phyloP scores from a whole-genome alignment of 2,888 invertebrate species.

The Anticlea derivata region DNA sequence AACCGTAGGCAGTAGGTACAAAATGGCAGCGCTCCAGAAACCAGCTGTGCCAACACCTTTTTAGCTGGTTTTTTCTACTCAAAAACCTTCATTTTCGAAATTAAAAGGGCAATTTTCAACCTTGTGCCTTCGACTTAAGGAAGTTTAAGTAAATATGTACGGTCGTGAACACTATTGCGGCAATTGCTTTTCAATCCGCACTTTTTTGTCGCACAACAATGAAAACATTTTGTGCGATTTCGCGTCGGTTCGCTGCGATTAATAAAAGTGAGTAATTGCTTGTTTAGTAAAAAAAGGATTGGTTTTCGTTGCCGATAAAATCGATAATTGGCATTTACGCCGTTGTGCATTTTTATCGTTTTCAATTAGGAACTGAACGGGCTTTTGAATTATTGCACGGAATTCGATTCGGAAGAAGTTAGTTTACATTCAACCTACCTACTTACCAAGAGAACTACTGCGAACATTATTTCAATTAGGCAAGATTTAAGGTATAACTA shows the following conservation, averaged over 20 bases:
- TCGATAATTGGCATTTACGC: conserved; percentile 51
- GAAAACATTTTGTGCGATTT: conserved; percentile 51
- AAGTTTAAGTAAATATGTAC: conserved; percentile 4
- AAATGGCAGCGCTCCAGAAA: conserved; percentile 48
- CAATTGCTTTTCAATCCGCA: conserved; percentile 50
- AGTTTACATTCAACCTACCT: neutral
- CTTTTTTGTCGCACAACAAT: conserved; percentile 52
- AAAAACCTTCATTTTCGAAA: conserved; percentile 54
- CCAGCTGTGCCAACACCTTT: conserved; percentile 65
- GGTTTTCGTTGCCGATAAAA: conserved; percentile 48
- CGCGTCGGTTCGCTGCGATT: conserved; percentile 52
- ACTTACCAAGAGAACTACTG: neutral
- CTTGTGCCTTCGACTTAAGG: conserved; percentile 16
- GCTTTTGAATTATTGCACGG: conserved; percentile 44
- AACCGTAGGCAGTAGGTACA: conserved; percentile 34
- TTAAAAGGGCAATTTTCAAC: conserved; percentile 27
- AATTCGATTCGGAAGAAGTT: conserved; percentile 38
- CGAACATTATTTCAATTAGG: conserved; percentile 2
- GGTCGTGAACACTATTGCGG: conserved; percentile 31
- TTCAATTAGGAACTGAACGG: conserved; percentile 44
- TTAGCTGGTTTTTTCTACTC: conserved; percentile 47
- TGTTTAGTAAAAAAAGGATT: conserved; percentile 51
- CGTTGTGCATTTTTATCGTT: conserved; percentile 38
- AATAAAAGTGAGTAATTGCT: conserved; percentile 55
- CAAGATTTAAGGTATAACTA: no score